Evolutionary conservation across 2,113 vertebrate species (phyloP).

Genomic region (Melanotaenia duboulayi): DNA sequence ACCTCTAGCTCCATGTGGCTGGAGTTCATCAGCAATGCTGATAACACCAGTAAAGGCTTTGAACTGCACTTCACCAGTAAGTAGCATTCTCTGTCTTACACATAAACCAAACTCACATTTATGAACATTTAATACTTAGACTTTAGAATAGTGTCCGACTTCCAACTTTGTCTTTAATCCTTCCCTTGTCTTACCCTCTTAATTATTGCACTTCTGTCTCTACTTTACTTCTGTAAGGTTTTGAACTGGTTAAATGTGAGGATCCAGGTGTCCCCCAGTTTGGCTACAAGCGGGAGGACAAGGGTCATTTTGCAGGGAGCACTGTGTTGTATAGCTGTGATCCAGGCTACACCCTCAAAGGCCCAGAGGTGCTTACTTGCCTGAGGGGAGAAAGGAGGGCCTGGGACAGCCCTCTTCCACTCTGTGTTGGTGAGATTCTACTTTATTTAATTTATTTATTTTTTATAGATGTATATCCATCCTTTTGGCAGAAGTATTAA

Average conservation of each 20-base stretch:
- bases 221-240: constrained; percentile 80
- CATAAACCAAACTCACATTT: background rate
- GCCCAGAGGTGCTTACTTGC: constrained; percentile 88
- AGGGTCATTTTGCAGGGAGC: constrained; percentile 97
- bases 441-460: background rate
- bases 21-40: constrained; percentile 90
- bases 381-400: constrained; percentile 93
- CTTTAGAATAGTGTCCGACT: background rate
- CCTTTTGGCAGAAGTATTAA: no score
- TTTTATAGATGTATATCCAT: background rate
- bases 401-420: constrained; percentile 93
- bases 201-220: background rate
- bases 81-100: constrained; percentile 56
- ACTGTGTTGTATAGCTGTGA: constrained; percentile 93
- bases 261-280: constrained; percentile 94
- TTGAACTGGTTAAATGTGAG: constrained; percentile 95
- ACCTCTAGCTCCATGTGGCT: constrained; percentile 98
- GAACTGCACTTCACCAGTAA: constrained; percentile 97
- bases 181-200: no score
- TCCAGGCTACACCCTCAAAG: constrained; percentile 91
- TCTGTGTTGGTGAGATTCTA: constrained; percentile 89
- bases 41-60: constrained; percentile 96
- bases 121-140: background rate
- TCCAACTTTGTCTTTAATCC: background rate
- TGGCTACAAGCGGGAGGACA: constrained; percentile 93